These are phyloP conservation scores for pig (Sus scrofa) DNA, from an alignment of 2,113 vertebrate species.

Conservation along the genomic window DNA sequence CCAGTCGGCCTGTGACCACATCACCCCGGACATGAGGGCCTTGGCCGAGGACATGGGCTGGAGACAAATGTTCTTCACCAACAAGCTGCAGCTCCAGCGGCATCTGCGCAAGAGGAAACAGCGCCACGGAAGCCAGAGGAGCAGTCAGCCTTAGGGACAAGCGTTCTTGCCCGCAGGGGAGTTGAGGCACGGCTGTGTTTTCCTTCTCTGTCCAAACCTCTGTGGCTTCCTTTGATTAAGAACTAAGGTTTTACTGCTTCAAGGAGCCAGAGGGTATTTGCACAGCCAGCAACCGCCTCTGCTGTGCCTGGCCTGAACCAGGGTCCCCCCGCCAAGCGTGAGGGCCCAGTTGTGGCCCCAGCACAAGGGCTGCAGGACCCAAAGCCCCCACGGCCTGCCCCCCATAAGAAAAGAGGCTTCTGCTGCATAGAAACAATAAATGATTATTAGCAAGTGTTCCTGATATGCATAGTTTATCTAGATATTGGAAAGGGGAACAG, in stretches of 20 bases:
- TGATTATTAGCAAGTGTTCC: not conserved
- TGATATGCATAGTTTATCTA: not conserved
- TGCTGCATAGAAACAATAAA: slow-evolving; percentile 36
- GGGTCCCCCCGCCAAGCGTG: fast-evolving
- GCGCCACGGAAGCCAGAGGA: not conserved
- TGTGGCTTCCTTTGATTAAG: not conserved
- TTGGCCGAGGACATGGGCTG: slow-evolving; percentile 85
- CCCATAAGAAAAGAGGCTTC: not conserved
- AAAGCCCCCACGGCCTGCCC: not conserved
- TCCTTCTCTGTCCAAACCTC: not conserved
- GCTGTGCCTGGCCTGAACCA: not conserved
- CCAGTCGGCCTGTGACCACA: slow-evolving; percentile 73
- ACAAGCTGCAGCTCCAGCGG: slow-evolving; percentile 90
- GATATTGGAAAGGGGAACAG: not conserved
- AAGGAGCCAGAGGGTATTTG: not conserved
- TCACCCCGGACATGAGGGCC: slow-evolving; percentile 86
- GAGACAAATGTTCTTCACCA: slow-evolving; percentile 87
- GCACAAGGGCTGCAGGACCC: not conserved
- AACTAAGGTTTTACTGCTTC: not conserved
- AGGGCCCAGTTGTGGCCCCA: not conserved
- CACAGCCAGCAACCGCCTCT: not conserved
- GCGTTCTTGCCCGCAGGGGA: fast-evolving
- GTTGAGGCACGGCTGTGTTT: fast-evolving
- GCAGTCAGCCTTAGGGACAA: fast-evolving
- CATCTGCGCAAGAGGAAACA: slow-evolving; percentile 86